Evolutionary conservation across 2,113 vertebrate species (phyloP), one percentile per base, ranked within the genome.

Genomic region (Ameiurus melas): DNA sequence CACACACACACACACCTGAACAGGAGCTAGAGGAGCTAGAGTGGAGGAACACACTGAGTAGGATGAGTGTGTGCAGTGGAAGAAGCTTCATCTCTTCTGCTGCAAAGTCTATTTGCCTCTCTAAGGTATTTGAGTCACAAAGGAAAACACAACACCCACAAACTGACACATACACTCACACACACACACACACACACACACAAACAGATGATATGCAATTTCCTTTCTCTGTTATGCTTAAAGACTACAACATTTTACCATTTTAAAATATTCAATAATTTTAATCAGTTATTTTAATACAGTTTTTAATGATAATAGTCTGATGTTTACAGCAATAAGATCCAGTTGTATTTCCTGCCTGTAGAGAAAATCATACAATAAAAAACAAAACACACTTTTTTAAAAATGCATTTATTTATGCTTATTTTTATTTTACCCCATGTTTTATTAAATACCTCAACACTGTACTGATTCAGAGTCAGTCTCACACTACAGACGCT

Each of bases 11-110:
- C 85, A 78, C n/a, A 58, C 62, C 36, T 47, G 60, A 66, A 84
- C 13, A 70, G 51, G 30, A 86, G 58, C 55, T 9, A 14, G 7
- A 70, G 51, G 30, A 86, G 58, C 55, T 9, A 14, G 7, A n/a
- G 71, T 71, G 55, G 55, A 43, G 71, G 19, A 82, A 60, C n/a
- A 47, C 36, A 36, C 3, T 5, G 43, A 68, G 68, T 20, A 85
- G 80, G 55, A 82, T 0, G 20, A 82, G 66, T 85, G 66, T 85
- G 84, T 85, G 19, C 5, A 75, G 27, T 57, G 66, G n/a, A 51
- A 51, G n/a, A 51, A 2, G 66, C 68, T 68, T 71, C 66, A 85
- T 85, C n/a, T 85, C 55, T 85, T 70, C 66, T 85, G 84, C 9
- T n/a, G 27, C 19, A 70, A n/a, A 81, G 0, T 57, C 78, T 1